Percentiles rank a stretch among this genome's conserved stretches.
Evolutionary conservation across 2,888 invertebrate genomes (phyloP).

Genomic region (Drosophila planitibia): DNA sequence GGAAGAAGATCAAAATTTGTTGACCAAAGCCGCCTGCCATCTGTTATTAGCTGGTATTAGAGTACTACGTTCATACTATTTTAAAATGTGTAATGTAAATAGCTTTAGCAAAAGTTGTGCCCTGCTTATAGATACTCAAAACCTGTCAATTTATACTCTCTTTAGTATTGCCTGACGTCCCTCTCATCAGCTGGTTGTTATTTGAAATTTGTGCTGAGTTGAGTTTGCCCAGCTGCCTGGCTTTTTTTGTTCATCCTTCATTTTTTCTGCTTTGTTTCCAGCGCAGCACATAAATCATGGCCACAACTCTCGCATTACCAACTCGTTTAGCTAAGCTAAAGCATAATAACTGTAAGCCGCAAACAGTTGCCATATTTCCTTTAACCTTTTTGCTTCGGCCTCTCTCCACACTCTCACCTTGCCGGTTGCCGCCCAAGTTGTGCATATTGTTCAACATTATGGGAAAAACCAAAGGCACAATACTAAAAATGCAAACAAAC

Average conservation of each 20-base stretch:
- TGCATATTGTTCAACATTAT: constrained; percentile 69
- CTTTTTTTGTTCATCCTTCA: constrained; percentile 15
- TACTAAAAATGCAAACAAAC: constrained; percentile 61
- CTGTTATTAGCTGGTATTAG: not conserved
- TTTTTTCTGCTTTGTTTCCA: constrained; percentile 9
- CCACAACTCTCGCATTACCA: constrained; percentile 68
- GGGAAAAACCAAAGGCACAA: constrained; percentile 61
- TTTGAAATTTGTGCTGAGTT: constrained; percentile 4
- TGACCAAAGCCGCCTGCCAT: not conserved
- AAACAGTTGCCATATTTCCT: constrained; percentile 71
- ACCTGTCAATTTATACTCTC: not conserved
- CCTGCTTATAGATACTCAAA: not conserved
- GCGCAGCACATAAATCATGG: constrained; percentile 44
- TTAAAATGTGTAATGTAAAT: not conserved
- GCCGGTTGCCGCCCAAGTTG: constrained; percentile 25
- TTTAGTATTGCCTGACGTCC: not conserved
- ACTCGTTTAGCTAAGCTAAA: constrained; percentile 69
- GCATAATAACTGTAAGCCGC: constrained; percentile 64
- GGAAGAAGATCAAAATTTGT: not conserved
- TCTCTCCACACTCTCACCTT: not conserved
- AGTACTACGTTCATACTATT: not conserved
- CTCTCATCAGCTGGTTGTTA: constrained; percentile 5
- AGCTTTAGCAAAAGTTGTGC: not conserved
- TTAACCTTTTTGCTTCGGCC: constrained; percentile 51
- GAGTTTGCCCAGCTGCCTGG: constrained; percentile 26